Evolutionary conservation across 2,797 vertebrate species (phyloP), one percentile per base, ranked within the genome.

Genomic region (Calcarius lapponicus): DNA sequence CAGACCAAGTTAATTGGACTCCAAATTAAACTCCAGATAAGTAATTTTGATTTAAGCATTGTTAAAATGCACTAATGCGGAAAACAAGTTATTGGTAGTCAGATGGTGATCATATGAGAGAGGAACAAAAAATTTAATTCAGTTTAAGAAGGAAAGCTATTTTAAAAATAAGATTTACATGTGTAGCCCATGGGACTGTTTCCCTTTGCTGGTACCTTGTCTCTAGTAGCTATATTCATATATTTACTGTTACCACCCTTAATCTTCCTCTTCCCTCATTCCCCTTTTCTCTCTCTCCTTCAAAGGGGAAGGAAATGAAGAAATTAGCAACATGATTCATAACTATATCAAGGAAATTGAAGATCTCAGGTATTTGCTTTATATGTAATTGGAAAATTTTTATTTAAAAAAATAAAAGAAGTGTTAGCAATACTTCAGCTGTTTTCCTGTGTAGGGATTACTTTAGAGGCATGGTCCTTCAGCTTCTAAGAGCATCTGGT

Each of bases 301-400:
- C 93, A 34, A 97, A 99, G 99, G 99, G 91, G 99, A 99, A 97
- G 99, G 98, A 62, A 99, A 98, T 93, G 99, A 99, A 97, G 99
- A 99, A 96, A 99, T 99, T 66, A 99, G 99, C 96, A 99, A 99
- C 97, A 99, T 99, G 99, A 99, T 99, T 97, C 98, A 99, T 96
- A 98, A 98, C 96, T 99, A 99, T 95, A 99, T 99, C 95, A 99
- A 99, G 97, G 99, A 99, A 97, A 99, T 99, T 18, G 99, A 99
- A 98, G 99, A 99, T 74, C 98, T 99, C 93, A 98, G 99, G 99
- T 99, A 98, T 90, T 92, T 95, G 29, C 32, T 34, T 90, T 58
- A 80, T 54, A 73, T 9, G 1, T 87, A 58, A 90, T 95, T 92
- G 36, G 80, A 32, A 3, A 18, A 16, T 57, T 34, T 88, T 28